Base-by-base conservation (phyloP, 2,113 vertebrate species). In the Gymnogyps californianus region DNA sequence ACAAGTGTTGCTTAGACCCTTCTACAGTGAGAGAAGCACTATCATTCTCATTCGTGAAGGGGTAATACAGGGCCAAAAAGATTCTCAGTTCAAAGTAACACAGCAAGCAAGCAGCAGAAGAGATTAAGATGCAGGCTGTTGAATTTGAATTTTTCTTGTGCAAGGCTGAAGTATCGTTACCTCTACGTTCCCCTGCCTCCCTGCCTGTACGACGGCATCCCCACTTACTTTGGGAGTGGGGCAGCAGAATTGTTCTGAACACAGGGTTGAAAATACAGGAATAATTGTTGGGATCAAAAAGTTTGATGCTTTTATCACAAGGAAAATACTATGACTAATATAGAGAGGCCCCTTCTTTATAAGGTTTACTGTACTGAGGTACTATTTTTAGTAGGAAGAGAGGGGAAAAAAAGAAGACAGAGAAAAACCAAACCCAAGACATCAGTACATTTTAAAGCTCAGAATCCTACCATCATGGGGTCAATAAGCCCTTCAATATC, bases 401-500 rank as follows among this genome's bases (percentile, higher is more conserved):
- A 44, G 24, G 25, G 25, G 12, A 20, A 79, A 80, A 52, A 72
- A 80, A 74, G 40, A 83, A 55, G 52, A 83, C 3, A 24, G 31
- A 84, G 70, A 62, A 90, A 70, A 88, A 74, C 1, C 3, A 42
- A 96, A 70, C 25, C 10, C 34, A 72, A 71, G 71, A 46, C 5
- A 46, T 64, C 40, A 55, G 44, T 62, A 79, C 28, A 61, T 79
- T 91, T 92, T 74, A 79, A 90, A 94, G 64, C 77, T 95, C 75
- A 91, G 86, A 89, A 72, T 87, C 80, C 95, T 57, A 70, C 59
- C 90, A 87, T 67, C 58, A 28, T 28, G 64, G 74, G 70, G 90
- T 96, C 94, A 96, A 91, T 96, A 84, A 77, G 62, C 13, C 40
- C 79, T 97, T 95, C 94, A 58, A 77, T 95, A 94, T 74, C 85